Percentiles rank a stretch among this genome's conserved stretches.
Evolutionary conservation across 2,888 invertebrate species (phyloP).

Genomic region (Dicycla oo): DNA sequence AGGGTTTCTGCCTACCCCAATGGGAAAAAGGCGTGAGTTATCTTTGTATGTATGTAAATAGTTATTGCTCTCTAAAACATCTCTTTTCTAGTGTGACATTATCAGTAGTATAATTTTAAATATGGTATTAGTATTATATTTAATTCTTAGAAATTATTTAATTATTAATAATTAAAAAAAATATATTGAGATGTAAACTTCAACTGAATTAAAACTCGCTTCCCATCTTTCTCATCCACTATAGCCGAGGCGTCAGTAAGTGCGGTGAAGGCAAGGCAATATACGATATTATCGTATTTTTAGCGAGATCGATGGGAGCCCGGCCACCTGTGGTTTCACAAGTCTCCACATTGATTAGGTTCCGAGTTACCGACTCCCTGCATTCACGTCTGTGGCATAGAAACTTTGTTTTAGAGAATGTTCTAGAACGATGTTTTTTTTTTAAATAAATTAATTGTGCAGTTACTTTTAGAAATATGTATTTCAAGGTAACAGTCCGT

Average conservation of each 20-base stretch:
- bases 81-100: too few relatives aligned
- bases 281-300: constrained; percentile 81
- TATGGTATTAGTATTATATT: too few relatives aligned
- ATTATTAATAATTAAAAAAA: too few relatives aligned
- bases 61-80: too few relatives aligned
- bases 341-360: constrained; percentile 59
- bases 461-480: background rate
- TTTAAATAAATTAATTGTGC: background rate
- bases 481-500: background rate
- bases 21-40: too few relatives aligned
- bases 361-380: constrained; percentile 5
- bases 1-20: too few relatives aligned
- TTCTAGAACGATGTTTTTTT: background rate
- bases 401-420: background rate
- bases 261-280: constrained; percentile 66
- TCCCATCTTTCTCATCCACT: background rate
- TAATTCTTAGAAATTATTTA: too few relatives aligned
- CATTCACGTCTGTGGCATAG: background rate
- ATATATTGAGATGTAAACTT: background rate
- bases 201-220: constrained; percentile 21
- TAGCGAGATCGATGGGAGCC: constrained; percentile 82
- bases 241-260: constrained; percentile 20
- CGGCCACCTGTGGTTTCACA: constrained; percentile 77
- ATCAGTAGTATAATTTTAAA: too few relatives aligned
- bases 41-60: too few relatives aligned